A percentile compares a stretch with the other conserved stretches of the same genome.
Conservation (phyloP, 2,797 vertebrate genomes). For the Otolemur crassicaudatus region DNA sequence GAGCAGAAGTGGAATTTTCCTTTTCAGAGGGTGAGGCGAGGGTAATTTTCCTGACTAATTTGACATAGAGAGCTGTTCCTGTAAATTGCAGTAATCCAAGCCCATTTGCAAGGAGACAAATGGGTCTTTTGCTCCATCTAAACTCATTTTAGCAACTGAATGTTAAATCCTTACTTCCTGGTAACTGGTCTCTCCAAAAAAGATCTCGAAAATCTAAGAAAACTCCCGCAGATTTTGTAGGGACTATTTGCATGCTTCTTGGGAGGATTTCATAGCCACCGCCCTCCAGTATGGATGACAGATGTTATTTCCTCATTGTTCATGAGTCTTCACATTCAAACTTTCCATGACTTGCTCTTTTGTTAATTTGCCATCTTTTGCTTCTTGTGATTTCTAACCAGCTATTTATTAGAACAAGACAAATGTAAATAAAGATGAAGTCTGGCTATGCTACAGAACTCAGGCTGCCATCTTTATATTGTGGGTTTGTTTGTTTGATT, state of each 20-base stretch:
- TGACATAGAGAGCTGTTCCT: not conserved
- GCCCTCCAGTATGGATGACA: not conserved
- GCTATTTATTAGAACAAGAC: not conserved
- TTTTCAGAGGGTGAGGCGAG: not conserved
- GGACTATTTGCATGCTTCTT: not conserved
- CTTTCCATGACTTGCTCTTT: not conserved
- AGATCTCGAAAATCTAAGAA: too few species aligned
- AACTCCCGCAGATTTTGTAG: not conserved
- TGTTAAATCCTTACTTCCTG: not conserved
- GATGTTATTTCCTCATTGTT: not conserved
- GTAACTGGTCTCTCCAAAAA: not conserved
- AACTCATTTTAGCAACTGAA: not conserved
- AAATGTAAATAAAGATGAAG: not conserved
- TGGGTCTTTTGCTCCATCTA: not conserved
- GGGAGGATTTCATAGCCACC: rapidly evolving
- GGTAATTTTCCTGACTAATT: constrained; percentile 44
- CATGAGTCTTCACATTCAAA: not conserved
- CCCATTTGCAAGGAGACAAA: not conserved
- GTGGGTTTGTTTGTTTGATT: too few species aligned
- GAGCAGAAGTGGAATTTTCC: constrained; percentile 40
- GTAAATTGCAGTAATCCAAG: not conserved
- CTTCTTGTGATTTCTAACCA: not conserved
- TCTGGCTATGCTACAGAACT: not conserved
- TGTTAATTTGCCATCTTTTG: not conserved
- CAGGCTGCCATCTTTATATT: not conserved